Conservation (phyloP, 2,888 invertebrate genomes). For the Drosophila subsilvestris region DNA sequence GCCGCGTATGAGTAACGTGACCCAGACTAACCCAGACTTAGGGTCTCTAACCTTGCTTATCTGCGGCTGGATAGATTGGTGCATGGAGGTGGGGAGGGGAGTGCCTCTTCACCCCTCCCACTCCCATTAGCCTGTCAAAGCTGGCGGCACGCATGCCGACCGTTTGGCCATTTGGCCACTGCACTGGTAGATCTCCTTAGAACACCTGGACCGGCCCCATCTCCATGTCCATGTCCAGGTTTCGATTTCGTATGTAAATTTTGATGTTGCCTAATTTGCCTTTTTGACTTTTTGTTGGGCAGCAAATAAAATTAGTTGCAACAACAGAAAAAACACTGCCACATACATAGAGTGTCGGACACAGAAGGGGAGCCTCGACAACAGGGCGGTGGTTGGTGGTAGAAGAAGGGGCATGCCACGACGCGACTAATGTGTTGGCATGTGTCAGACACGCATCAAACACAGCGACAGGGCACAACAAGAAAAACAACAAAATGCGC, state of each 20-base stretch:
- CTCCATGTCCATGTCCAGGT: neutral
- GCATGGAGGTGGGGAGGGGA: neutral
- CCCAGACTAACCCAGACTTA: constrained; percentile 2
- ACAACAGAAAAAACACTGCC: constrained; percentile 28
- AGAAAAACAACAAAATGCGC: constrained; percentile 25
- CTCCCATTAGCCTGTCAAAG: constrained; percentile 66
- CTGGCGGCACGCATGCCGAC: constrained; percentile 56
- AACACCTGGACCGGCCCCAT: constrained; percentile 40
- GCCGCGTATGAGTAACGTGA: constrained; percentile 60
- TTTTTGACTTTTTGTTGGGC: constrained; percentile 41
- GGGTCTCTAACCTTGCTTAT: neutral
- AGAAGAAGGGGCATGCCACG: constrained; percentile 29
- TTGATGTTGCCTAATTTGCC: constrained; percentile 57
- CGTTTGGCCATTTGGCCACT: constrained; percentile 20
- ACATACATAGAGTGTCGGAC: constrained; percentile 25
- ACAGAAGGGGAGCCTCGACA: constrained; percentile 6
- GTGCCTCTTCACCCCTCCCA: neutral
- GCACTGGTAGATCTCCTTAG: constrained; percentile 46
- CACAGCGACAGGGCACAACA: constrained; percentile 47
- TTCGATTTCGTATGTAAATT: constrained; percentile 67
- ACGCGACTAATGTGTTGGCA: constrained; percentile 65
- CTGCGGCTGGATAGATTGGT: constrained; percentile 18
- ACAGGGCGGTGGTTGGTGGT: constrained; percentile 3
- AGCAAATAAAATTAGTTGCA: constrained; percentile 47
- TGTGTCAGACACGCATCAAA: constrained; percentile 73